Conservation (phyloP, 2,113 vertebrate genomes). For the Actenoides hombroni region DNA sequence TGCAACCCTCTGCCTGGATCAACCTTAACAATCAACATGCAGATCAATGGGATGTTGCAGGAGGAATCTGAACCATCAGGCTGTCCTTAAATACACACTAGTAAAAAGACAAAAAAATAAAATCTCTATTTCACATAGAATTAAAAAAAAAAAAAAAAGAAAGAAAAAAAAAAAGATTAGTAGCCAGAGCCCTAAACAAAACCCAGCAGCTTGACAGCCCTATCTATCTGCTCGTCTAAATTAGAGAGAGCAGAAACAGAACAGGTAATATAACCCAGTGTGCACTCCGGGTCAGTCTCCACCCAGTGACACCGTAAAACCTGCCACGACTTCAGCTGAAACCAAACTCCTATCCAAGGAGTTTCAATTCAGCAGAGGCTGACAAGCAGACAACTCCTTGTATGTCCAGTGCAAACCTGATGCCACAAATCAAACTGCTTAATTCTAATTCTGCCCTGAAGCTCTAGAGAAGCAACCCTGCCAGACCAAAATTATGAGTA, state of each 20-base stretch:
- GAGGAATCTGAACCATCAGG: background rate
- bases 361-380: background rate
- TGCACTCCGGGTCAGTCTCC: background rate
- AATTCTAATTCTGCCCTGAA: background rate
- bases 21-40: rapidly evolving
- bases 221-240: background rate
- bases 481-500: background rate
- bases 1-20: background rate
- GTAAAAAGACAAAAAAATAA: background rate
- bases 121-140: background rate
- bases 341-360: background rate
- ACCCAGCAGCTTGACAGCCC: background rate
- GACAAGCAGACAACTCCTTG: background rate
- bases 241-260: background rate
- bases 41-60: background rate
- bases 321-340: background rate
- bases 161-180: no score
- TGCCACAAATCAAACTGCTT: background rate
- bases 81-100: background rate
- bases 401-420: background rate
- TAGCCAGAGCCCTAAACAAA: background rate
- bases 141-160: background rate
- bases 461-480: background rate
- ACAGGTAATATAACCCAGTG: background rate
- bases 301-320: background rate